Conservation (phyloP, 2,888 invertebrate genomes). For the Cheilosia impressa region DNA sequence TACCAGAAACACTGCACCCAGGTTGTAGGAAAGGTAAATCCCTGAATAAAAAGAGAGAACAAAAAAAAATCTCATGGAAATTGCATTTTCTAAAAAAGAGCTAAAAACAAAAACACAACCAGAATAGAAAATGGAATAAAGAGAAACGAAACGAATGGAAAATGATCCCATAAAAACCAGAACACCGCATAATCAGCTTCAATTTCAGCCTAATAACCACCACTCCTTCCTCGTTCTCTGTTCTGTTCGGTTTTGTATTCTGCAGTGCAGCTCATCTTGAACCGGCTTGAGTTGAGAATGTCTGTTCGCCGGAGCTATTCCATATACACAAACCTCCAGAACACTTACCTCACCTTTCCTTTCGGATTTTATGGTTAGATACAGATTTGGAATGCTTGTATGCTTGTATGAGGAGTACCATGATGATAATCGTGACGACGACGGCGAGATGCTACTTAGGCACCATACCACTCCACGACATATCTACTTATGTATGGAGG, state of each 20-base stretch:
- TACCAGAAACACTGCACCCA: slow-evolving; percentile 53
- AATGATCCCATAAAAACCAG: slow-evolving; percentile 72
- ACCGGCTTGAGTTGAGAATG: slow-evolving; percentile 64
- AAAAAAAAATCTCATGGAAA: slow-evolving; percentile 16
- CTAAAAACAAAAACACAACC: slow-evolving; percentile 46
- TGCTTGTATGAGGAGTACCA: slow-evolving; percentile 31
- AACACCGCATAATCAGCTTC: slow-evolving; percentile 74
- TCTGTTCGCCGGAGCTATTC: slow-evolving; percentile 48
- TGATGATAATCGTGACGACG: slow-evolving; percentile 49
- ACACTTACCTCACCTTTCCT: slow-evolving; percentile 38
- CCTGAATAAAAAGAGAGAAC: slow-evolving; percentile 16
- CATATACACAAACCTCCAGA: slow-evolving; percentile 44
- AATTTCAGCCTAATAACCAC: slow-evolving; percentile 71
- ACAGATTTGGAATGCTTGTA: slow-evolving; percentile 57
- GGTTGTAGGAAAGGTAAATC: slow-evolving; percentile 1
- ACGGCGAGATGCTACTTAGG: slow-evolving; percentile 70
- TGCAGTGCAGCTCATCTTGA: slow-evolving; percentile 39
- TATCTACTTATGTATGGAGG: slow-evolving; percentile 42
- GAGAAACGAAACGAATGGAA: slow-evolving; percentile 48
- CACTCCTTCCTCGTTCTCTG: slow-evolving; percentile 60
- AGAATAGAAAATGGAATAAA: slow-evolving; percentile 34
- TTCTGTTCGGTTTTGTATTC: slow-evolving; percentile 25
- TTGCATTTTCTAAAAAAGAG: slow-evolving; percentile 61
- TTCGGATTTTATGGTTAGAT: slow-evolving; percentile 65
- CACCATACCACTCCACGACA: slow-evolving; percentile 60